Percentiles rank a stretch among this genome's conserved stretches.
phyloP scores from a whole-genome alignment of 2,888 invertebrate species.

The Callyntrura guangdongensis region DNA sequence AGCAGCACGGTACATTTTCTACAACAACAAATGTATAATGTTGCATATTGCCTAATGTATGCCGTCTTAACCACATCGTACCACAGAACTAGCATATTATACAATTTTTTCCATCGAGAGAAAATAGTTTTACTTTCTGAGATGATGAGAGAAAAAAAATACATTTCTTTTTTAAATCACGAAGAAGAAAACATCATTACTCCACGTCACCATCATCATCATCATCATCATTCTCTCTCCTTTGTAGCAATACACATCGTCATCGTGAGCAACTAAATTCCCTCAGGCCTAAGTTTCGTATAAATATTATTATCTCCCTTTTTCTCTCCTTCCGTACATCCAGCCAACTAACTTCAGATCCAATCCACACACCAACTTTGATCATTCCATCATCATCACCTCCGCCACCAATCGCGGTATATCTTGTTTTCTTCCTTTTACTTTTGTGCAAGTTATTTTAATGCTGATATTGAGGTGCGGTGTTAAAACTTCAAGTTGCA shows the following conservation, averaged over 20 bases:
- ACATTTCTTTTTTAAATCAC: constrained; percentile 30
- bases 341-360: not conserved
- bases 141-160: constrained; percentile 10
- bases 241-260: constrained; percentile 27
- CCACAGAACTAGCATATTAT: too few species aligned
- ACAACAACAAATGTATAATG: too few species aligned
- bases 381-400: constrained; percentile 30
- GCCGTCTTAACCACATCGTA: not conserved
- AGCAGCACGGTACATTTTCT: constrained; percentile 6
- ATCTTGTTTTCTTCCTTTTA: constrained; percentile 4
- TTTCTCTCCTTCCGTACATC: constrained; percentile 30
- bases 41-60: too few species aligned
- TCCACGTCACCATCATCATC: constrained; percentile 54
- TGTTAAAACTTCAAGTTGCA: constrained; percentile 44
- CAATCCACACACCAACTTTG: constrained; percentile 42
- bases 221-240: constrained; percentile 8
- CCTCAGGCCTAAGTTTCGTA: constrained; percentile 68
- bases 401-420: not conserved
- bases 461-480: constrained; percentile 39
- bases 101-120: too few species aligned
- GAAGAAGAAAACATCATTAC: constrained; percentile 62
- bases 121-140: too few species aligned
- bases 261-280: constrained; percentile 52
- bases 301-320: constrained; percentile 52
- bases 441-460: constrained; percentile 41